phyloP scores from a whole-genome alignment of 1,140 invertebrate genomes.

The Drosophila melanogaster region Release_6_plus_ISO1_MT NT_033779.5:3563001-3563500 shows the following conservation, averaged over 20 bases:
- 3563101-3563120: conserved; percentile 52
- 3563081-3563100: conserved; percentile 54
- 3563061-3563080: conserved; percentile 45
- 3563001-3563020: conserved; percentile 82
- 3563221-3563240: conserved; percentile 43
- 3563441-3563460: background rate
- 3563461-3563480: conserved; percentile 23
- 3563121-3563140: conserved; percentile 38
- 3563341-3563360: conserved; percentile 72
- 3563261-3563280: conserved; percentile 57
- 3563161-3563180: conserved; percentile 71
- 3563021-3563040: conserved; percentile 52
- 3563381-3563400: conserved; percentile 51
- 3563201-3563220: conserved; percentile 75
- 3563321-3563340: conserved; percentile 51
- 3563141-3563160: conserved; percentile 56
- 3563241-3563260: conserved; percentile 35
- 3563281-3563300: conserved; percentile 42
- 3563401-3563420: conserved; percentile 75
- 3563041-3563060: conserved; percentile 15
- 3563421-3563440: conserved; percentile 40
- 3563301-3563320: conserved; percentile 77
- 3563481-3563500: conserved; percentile 27
- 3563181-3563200: conserved; percentile 64
- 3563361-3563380: conserved; percentile 48